Conservation (phyloP, 2,797 vertebrate species). For the Rhincodon typus region DNA sequence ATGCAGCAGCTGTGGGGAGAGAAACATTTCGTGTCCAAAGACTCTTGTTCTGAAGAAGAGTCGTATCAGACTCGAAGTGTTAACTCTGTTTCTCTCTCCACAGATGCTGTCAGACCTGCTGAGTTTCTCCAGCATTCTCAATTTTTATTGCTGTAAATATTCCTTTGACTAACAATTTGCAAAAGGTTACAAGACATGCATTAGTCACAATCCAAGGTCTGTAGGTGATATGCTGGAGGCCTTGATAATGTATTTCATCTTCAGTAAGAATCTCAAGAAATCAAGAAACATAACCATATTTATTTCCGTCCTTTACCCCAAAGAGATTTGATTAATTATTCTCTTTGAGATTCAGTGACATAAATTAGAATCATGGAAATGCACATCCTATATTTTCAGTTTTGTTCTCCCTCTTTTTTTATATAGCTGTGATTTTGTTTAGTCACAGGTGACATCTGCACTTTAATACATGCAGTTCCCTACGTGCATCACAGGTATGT, state of each 20-base stretch:
- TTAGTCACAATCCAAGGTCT: not conserved
- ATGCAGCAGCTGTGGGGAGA: too few species aligned
- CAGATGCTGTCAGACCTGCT: too few species aligned
- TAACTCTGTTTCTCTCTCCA: too few species aligned
- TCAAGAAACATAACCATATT: not conserved
- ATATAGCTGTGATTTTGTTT: not conserved
- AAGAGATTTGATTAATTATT: not conserved
- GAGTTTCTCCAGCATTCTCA: too few species aligned
- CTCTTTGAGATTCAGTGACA: not conserved
- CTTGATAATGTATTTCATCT: not conserved
- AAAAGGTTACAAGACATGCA: not conserved
- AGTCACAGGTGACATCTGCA: not conserved
- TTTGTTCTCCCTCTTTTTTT: not conserved
- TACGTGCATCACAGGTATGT: too few species aligned
- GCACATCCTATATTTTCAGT: not conserved
- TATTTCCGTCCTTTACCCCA: not conserved
- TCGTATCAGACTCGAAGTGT: too few species aligned
- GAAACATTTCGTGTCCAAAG: too few species aligned
- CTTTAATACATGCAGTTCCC: too few species aligned
- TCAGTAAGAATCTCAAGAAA: not conserved
- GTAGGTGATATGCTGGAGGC: not conserved
- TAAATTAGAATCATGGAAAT: not conserved
- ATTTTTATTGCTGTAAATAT: not conserved
- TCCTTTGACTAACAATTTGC: not conserved
- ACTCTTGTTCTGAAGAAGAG: too few species aligned